phyloP scores from a whole-genome alignment of 2,113 vertebrate species.

The Anser cygnoides region DNA sequence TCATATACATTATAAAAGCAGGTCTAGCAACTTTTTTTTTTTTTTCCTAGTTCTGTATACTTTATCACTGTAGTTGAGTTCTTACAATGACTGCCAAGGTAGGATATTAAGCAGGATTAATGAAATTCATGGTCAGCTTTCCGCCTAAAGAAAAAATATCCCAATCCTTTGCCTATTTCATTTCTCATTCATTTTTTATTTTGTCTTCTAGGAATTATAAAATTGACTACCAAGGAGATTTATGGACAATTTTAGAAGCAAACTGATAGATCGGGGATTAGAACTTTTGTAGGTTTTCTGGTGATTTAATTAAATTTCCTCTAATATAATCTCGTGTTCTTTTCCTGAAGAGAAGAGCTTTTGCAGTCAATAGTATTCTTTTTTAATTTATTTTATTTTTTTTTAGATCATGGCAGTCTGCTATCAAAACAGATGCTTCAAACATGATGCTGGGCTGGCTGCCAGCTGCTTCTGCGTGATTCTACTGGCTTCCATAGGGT shows the following conservation, averaged over 20 bases:
- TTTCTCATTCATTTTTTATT: neutral
- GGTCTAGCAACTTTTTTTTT: neutral
- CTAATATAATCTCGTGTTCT: neutral
- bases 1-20: neutral
- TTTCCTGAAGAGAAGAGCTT: neutral
- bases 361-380: neutral
- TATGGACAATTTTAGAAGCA: neutral
- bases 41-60: neutral
- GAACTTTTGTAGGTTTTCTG: neutral
- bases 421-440: slow-evolving; percentile 8
- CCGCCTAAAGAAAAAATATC: neutral
- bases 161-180: neutral
- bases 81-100: neutral
- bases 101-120: slow-evolving; percentile 8
- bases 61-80: neutral
- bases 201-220: neutral
- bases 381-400: neutral
- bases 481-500: neutral
- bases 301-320: neutral
- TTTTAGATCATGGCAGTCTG: neutral
- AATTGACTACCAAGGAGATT: neutral
- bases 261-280: neutral
- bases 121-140: slow-evolving; percentile 20
- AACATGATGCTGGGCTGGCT: neutral
- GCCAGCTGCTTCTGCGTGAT: neutral